Evolutionary conservation across 2,888 invertebrate species (phyloP).

Genomic region (Heliothis peltigera): DNA sequence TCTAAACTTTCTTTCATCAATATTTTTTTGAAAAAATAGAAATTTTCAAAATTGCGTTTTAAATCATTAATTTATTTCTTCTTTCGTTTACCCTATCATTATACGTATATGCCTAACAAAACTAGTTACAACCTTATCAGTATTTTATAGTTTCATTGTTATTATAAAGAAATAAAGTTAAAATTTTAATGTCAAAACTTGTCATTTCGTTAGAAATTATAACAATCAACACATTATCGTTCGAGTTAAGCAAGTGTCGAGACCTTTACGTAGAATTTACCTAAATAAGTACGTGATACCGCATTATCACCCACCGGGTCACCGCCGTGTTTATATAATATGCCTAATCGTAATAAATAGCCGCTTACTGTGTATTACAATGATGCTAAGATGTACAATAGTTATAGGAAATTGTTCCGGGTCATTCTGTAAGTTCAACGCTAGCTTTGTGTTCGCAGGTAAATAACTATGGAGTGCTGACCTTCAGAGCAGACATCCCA

Average conservation of each 20-base stretch:
- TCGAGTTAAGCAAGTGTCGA: slow-evolving; percentile 70
- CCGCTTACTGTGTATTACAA: slow-evolving; percentile 53
- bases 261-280: slow-evolving; percentile 71
- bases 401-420: slow-evolving; percentile 18
- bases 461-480: slow-evolving; percentile 96
- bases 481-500: slow-evolving; percentile 96
- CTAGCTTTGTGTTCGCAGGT: slow-evolving; percentile 91
- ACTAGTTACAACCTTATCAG: background rate
- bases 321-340: slow-evolving; percentile 66
- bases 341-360: slow-evolving; percentile 63
- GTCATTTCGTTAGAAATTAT: slow-evolving; percentile 12
- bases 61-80: too few species aligned
- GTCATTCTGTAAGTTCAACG: background rate
- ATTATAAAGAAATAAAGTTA: background rate
- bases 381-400: slow-evolving; percentile 34
- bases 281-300: slow-evolving; percentile 57
- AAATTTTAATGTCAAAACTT: background rate
- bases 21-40: too few species aligned
- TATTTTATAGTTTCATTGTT: background rate
- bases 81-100: too few species aligned
- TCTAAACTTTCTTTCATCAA: too few species aligned
- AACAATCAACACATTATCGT: slow-evolving; percentile 39
- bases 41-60: too few species aligned
- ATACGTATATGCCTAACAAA: too few species aligned
- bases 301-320: slow-evolving; percentile 63